A percentile compares a stretch with the other conserved stretches of the same genome.
These are phyloP conservation scores for Myotis brandtii DNA, from an alignment of 2,113 vertebrate genomes.

Conservation along the genomic window DNA sequence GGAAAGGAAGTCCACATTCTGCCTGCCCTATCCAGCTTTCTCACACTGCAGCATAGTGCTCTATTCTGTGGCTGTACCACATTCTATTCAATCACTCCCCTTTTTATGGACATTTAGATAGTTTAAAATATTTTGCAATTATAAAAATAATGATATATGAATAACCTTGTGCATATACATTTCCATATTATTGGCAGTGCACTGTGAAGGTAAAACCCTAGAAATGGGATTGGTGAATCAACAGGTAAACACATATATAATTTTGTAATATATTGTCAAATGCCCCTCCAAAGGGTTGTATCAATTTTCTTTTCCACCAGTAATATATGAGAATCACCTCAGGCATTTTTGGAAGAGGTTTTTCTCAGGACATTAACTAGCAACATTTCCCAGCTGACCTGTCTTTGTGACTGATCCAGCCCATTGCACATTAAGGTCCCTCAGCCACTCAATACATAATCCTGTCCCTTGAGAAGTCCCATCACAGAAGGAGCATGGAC, in stretches of 20 bases:
- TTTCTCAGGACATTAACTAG: constrained; percentile 46
- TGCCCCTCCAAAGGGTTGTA: not conserved
- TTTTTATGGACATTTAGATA: not conserved
- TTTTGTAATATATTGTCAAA: constrained; percentile 40
- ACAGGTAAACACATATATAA: constrained; percentile 12
- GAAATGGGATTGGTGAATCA: not conserved
- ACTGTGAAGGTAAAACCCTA: not conserved
- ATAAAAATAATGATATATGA: not conserved
- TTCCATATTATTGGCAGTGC: not conserved
- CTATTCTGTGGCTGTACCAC: not conserved
- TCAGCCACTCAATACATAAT: not conserved
- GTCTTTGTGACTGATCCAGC: not conserved
- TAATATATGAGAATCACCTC: not conserved
- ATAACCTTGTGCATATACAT: not conserved
- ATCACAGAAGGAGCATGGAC: not conserved
- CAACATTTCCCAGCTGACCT: not conserved
- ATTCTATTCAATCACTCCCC: not conserved
- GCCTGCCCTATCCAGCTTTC: not conserved
- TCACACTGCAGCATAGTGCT: not conserved
- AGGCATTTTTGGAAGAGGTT: constrained; percentile 11
- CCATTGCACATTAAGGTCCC: not conserved
- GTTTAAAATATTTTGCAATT: constrained; percentile 33
- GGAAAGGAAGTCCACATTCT: not conserved
- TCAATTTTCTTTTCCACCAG: not conserved
- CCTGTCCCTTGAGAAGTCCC: not conserved